Evolutionary conservation across 2,113 vertebrate genomes (phyloP).

Genomic region (Scytalopus superciliaris): DNA sequence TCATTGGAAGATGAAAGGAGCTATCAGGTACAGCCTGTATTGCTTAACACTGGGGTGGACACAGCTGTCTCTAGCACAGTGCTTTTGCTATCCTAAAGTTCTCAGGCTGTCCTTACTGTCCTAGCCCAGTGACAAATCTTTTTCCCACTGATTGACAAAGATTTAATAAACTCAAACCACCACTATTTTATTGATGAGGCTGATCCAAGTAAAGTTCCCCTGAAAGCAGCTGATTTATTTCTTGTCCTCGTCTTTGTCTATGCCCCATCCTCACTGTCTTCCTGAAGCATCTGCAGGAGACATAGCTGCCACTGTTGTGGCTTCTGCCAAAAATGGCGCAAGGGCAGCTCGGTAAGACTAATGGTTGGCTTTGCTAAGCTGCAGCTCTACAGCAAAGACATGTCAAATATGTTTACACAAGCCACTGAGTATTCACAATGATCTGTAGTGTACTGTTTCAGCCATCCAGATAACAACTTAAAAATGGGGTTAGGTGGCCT

Average conservation of each 20-base stretch:
- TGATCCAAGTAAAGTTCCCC: neutral
- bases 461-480: constrained; percentile 50
- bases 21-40: neutral
- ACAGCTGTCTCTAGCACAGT: neutral
- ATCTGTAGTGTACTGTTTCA: constrained; percentile 45
- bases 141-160: neutral
- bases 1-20: neutral
- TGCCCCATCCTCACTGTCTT: neutral
- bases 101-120: neutral
- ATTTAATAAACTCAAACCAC: neutral
- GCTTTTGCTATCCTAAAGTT: neutral
- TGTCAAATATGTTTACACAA: constrained; percentile 50
- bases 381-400: neutral
- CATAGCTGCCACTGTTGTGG: neutral
- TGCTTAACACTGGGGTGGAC: neutral
- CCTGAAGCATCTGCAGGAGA: neutral
- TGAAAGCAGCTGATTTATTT: neutral
- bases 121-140: neutral
- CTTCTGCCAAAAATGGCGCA: neutral
- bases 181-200: neutral
- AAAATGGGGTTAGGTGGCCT: constrained; percentile 42
- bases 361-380: neutral
- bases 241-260: neutral
- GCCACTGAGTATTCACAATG: constrained; percentile 63
- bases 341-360: neutral